Conservation (phyloP, 2,888 invertebrate genomes). For the Nomada ruficornis region DNA sequence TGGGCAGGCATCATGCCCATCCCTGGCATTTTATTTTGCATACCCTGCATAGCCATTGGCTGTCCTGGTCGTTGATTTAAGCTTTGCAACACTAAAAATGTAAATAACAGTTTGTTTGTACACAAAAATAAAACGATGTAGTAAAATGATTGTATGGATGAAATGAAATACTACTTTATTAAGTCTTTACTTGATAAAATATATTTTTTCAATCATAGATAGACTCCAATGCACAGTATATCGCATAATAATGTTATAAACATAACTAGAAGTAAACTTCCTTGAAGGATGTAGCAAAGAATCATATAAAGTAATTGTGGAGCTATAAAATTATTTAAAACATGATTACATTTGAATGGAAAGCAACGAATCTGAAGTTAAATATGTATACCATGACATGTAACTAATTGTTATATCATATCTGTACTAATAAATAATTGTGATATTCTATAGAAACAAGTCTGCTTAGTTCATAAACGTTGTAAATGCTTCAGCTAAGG, state of each 20-base stretch:
- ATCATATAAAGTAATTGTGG: not conserved
- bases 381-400: not conserved
- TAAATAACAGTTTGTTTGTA: conserved; percentile 9
- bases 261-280: not conserved
- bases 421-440: too few species aligned
- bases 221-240: not conserved
- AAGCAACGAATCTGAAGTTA: not conserved
- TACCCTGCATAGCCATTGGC: conserved; percentile 86
- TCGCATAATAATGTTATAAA: not conserved
- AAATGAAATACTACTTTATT: conserved; percentile 5
- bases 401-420: too few species aligned
- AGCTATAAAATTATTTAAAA: not conserved
- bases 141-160: not conserved
- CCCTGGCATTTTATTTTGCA: conserved; percentile 86
- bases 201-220: not conserved
- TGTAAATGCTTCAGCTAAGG: conserved; percentile 42
- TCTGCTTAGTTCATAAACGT: conserved; percentile 49
- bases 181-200: not conserved
- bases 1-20: conserved; percentile 84
- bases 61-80: conserved; percentile 89
- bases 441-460: too few species aligned
- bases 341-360: not conserved
- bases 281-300: not conserved
- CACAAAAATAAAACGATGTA: not conserved
- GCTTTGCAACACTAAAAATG: conserved; percentile 88